phyloP scores from a whole-genome alignment of 2,797 vertebrate species.

The Hephaestus fuliginosus region DNA sequence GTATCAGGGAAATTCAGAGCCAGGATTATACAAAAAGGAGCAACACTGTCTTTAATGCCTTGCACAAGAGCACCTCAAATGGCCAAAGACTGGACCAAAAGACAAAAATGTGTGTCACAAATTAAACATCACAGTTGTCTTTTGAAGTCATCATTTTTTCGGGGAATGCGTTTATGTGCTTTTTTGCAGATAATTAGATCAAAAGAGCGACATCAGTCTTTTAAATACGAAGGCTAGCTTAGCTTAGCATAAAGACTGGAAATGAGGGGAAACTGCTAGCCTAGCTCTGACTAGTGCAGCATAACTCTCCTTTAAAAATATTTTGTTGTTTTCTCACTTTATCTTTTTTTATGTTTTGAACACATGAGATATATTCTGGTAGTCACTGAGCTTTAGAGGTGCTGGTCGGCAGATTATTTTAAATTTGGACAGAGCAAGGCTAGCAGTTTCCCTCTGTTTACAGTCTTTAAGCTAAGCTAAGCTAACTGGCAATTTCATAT shows the following conservation, averaged over 20 bases:
- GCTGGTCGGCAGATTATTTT: not conserved
- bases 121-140: too few species aligned
- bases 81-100: not conserved
- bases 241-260: not conserved
- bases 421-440: not conserved
- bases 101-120: too few species aligned
- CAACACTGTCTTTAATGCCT: not conserved
- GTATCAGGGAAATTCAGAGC: not conserved
- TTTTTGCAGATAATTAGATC: not conserved
- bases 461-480: not conserved
- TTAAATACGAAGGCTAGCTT: not conserved
- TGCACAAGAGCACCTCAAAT: not conserved
- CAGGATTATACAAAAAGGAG: not conserved
- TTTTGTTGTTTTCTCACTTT: too few species aligned
- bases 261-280: not conserved
- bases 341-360: not conserved
- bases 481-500: not conserved
- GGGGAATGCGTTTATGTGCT: too few species aligned
- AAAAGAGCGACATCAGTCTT: too few species aligned
- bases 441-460: not conserved
- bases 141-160: too few species aligned
- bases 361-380: not conserved
- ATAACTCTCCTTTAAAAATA: not conserved
- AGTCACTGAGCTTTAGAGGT: not conserved
- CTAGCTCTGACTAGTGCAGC: not conserved